Percentiles rank a stretch among this genome's conserved stretches.
Conservation (phyloP, 37 sponge, comb jelly and placozoan genomes). For the Corticium candelabrum region DNA sequence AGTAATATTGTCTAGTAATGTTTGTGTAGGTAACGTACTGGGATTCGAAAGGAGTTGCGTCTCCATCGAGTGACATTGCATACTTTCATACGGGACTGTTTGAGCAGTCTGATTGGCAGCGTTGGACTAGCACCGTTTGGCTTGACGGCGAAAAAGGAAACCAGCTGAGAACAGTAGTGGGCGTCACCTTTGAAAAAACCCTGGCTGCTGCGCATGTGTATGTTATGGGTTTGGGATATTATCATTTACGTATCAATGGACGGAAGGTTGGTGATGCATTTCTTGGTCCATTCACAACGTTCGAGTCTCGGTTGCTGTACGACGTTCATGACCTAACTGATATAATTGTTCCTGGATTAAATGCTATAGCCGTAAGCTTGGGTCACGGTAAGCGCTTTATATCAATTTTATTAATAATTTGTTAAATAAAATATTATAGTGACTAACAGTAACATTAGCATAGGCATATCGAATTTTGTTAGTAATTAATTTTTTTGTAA, state of each 20-base stretch:
- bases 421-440: too few species aligned
- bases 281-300: slow-evolving; percentile 5
- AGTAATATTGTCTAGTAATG: slow-evolving; percentile 19
- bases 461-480: too few species aligned
- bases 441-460: too few species aligned
- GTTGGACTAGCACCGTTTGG: background rate
- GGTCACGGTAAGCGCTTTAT: background rate
- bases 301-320: background rate
- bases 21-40: background rate
- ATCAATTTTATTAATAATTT: too few species aligned
- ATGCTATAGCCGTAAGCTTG: background rate
- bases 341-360: background rate
- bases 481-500: too few species aligned
- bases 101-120: background rate
- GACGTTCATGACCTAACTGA: background rate
- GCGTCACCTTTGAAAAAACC: too few species aligned
- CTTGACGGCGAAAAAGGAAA: background rate
- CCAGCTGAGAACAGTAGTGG: background rate
- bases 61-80: background rate
- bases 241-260: background rate
- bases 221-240: slow-evolving; percentile 1
- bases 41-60: background rate
- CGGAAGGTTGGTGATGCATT: background rate
- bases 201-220: background rate
- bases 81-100: background rate